These are phyloP conservation scores for Dasyornis broadbenti DNA, from an alignment of 2,113 vertebrate genomes.

Conservation along the genomic window DNA sequence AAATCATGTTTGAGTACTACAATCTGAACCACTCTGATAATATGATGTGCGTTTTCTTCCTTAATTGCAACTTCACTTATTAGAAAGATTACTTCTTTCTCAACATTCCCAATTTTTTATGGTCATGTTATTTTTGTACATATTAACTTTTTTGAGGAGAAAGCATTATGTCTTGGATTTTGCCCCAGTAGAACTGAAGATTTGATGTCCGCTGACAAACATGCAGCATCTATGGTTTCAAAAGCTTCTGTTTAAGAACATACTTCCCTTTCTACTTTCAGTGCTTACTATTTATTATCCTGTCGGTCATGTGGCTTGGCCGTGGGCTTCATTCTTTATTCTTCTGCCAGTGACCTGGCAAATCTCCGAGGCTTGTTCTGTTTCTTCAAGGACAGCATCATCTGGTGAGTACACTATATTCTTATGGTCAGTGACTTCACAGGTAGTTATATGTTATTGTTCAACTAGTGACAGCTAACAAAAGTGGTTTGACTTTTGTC, in stretches of 20 bases:
- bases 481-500: neutral
- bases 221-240: neutral
- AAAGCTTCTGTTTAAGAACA: neutral
- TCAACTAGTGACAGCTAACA: neutral
- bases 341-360: conserved; percentile 66
- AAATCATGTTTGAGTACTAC: neutral
- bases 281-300: conserved; percentile 75
- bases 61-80: neutral
- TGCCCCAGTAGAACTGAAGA: neutral
- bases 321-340: conserved; percentile 77
- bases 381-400: conserved; percentile 78
- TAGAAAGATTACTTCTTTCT: neutral
- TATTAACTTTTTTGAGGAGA: neutral
- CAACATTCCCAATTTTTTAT: accelerated
- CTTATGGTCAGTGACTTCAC: accelerated
- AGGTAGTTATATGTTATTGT: neutral
- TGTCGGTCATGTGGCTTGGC: conserved; percentile 72
- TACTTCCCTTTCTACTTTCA: conserved; percentile 17
- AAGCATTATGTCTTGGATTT: neutral
- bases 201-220: neutral
- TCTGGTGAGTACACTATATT: conserved; percentile 75
- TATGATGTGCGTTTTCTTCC: neutral
- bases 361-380: conserved; percentile 80
- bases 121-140: accelerated
- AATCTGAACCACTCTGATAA: neutral